Conservation (phyloP, 1,140 invertebrate genomes). For the Manduca sexta region DNA sequence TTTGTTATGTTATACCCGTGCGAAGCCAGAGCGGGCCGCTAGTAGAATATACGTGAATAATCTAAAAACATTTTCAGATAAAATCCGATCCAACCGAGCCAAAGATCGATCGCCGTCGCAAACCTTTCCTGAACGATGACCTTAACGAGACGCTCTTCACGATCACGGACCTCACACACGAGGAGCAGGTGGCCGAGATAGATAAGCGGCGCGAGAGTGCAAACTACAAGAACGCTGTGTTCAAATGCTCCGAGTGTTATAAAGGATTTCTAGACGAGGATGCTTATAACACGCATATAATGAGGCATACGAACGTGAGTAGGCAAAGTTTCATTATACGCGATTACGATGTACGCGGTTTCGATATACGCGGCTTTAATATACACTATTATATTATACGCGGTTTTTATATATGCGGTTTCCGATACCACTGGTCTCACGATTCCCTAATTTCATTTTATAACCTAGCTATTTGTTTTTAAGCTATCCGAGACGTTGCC, state of each 20-base stretch:
- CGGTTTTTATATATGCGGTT: no score
- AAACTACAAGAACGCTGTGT: conserved; percentile 52
- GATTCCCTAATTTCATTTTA: no score
- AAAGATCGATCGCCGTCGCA: conserved; percentile 50
- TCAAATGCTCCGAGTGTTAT: conserved; percentile 50
- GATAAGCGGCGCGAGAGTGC: conserved; percentile 42
- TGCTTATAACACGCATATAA: conserved; percentile 50
- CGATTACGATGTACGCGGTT: no score
- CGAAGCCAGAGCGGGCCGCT: no score
- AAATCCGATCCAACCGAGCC: conserved; percentile 29
- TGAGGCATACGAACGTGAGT: conserved; percentile 53
- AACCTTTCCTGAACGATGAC: conserved; percentile 55
- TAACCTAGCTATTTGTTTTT: no score
- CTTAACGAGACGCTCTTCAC: conserved; percentile 55
- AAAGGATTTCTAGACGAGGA: conserved; percentile 61
- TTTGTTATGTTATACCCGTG: no score
- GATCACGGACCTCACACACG: conserved; percentile 43
- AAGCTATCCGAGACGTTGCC: no score
- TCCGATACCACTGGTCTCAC: no score
- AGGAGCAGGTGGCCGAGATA: conserved; percentile 55
- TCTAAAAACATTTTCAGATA: conserved; percentile 10
- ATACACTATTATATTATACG: no score
- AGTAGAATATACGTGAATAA: no score
- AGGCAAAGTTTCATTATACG: neutral
- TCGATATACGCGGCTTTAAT: no score